These are phyloP conservation scores for Enteromius unitaeniatus DNA, from an alignment of 2,797 vertebrate genomes.

Conservation along the genomic window DNA sequence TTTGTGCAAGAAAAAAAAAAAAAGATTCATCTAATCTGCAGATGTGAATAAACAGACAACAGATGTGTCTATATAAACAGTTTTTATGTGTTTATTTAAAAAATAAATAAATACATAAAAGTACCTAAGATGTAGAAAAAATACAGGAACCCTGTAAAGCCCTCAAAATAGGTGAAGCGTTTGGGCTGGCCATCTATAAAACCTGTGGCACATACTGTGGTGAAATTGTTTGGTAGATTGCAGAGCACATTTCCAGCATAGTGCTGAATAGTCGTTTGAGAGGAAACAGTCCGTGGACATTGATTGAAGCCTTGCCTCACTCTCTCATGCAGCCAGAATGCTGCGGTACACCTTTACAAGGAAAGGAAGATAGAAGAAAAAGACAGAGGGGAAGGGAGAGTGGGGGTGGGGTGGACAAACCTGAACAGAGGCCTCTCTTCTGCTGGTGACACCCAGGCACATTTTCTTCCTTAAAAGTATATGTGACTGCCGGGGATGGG, in stretches of 20 bases:
- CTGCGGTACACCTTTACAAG: slow-evolving; percentile 36
- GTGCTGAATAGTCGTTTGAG: slow-evolving; percentile 61
- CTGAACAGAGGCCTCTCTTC: slow-evolving; percentile 37
- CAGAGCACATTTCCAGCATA: slow-evolving; percentile 66
- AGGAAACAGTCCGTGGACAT: slow-evolving; percentile 50
- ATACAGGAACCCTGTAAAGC: slow-evolving; percentile 14
- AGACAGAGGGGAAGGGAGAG: background rate
- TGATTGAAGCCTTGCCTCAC: slow-evolving; percentile 40
- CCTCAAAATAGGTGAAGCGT: slow-evolving; percentile 52
- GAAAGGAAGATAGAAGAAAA: slow-evolving; percentile 14
- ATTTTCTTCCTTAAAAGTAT: slow-evolving; percentile 62
- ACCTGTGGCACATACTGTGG: slow-evolving; percentile 54
- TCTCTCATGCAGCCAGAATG: slow-evolving; percentile 51
- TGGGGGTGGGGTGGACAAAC: background rate
- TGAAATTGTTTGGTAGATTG: slow-evolving; percentile 67
- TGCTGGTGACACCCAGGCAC: slow-evolving; percentile 44
- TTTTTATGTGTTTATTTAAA: slow-evolving; percentile 16
- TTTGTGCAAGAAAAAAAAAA: background rate
- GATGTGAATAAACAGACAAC: slow-evolving; percentile 12
- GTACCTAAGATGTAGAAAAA: slow-evolving; percentile 7
- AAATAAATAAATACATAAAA: slow-evolving; percentile 26
- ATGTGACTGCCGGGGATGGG: slow-evolving; percentile 41
- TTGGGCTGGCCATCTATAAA: slow-evolving; percentile 59
- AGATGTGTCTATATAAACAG: slow-evolving; percentile 25
- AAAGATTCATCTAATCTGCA: background rate